Base-by-base conservation (phyloP, 2,888 invertebrate genomes). In the Cephalotes varians region DNA sequence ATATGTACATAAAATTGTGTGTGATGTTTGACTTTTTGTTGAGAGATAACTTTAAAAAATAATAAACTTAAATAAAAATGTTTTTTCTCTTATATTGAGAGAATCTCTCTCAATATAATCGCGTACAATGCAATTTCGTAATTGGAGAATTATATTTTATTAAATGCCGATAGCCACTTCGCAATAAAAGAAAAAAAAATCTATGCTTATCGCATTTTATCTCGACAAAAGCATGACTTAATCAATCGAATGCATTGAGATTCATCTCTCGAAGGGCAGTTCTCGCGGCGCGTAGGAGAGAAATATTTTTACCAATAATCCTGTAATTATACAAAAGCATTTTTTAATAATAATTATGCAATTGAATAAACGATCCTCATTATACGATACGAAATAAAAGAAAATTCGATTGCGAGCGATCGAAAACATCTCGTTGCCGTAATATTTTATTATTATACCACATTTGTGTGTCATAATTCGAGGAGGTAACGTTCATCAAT, bases 161-260 rank as follows among this genome's bases (percentile, higher is more conserved):
- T 71, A 79, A 79, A 79, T 71, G 40, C 31, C 77, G 72, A 79
- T 71, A 44, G 34, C 18, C 44, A 25, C 12, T 54, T 1, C 21
- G 54, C 44, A 34, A 79, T 79, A 72, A 79, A 44, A 77, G 71
- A 44, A 71, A 71, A 71, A 76, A 71, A 79, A 69, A 28, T 54
- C 34, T 56, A 56, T 25, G 72, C 44, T 44, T 44, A 21, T 44
- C 44, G 56, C 54, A 21, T 77, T 79, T 79, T 71, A 72, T 72
- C 49, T 44, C 77, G 73, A 56, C 28, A 79, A 79, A 72, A 79
- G 54, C 44, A 44, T 18, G 77, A 79, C 77, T 79, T 79, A 79
- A 79, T 72, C 77, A 79, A 79, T 71, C 77, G 77, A 56, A 56
- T 31, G 72, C 72, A 79, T 79, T 79, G 77, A 71, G 73, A 79